These are phyloP conservation scores for Athene noctua DNA, from an alignment of 2,113 vertebrate genomes.

Conservation along the genomic window DNA sequence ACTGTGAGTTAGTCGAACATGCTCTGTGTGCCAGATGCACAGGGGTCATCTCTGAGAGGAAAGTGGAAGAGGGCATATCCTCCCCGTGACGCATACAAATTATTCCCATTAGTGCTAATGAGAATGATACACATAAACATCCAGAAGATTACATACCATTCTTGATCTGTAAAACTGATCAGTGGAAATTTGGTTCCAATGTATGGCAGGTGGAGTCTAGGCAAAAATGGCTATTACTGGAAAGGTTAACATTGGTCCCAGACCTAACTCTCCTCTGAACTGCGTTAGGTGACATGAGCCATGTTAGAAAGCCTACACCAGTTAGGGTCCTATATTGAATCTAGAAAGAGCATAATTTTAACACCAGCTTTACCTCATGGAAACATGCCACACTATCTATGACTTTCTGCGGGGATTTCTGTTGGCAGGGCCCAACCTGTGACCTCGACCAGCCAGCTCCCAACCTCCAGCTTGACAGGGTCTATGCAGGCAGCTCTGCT, in stretches of 20 bases:
- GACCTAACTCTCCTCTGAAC: background rate
- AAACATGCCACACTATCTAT: background rate
- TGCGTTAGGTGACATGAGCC: background rate
- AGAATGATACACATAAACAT: conserved; percentile 65
- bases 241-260: conserved; percentile 42
- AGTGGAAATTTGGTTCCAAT: conserved; percentile 64
- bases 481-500: background rate
- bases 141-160: conserved; percentile 68
- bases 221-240: conserved; percentile 67
- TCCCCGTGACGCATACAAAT: conserved; percentile 48
- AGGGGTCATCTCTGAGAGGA: conserved; percentile 4
- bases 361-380: background rate
- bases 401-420: background rate
- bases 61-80: conserved; percentile 32
- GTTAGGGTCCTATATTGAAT: background rate
- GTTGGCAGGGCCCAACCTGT: background rate
- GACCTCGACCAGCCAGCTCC: fast-evolving
- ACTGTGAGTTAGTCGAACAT: conserved; percentile 60
- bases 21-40: conserved; percentile 33
- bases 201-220: conserved; percentile 60
- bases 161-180: conserved; percentile 66
- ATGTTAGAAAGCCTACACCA: background rate
- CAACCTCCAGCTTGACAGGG: background rate
- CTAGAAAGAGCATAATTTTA: background rate
- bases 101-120: conserved; percentile 64